Percentiles rank a stretch among this genome's conserved stretches.
Conservation (phyloP, 1,140 invertebrate species). For the Amphibalanus amphitrite region DNA sequence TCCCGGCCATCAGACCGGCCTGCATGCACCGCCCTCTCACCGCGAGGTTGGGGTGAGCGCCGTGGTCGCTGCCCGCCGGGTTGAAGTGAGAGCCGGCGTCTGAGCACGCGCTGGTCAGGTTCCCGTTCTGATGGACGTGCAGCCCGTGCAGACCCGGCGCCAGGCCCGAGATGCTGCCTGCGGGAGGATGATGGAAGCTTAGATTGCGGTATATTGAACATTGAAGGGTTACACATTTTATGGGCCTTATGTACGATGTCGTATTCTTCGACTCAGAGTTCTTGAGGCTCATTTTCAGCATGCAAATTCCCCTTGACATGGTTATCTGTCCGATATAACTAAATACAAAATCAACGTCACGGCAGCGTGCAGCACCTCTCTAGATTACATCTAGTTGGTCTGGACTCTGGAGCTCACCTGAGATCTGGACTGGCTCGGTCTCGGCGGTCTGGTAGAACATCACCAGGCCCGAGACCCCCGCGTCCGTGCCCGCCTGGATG, state of each 20-base stretch:
- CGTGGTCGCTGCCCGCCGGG: constrained; percentile 58
- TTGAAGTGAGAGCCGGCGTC: constrained; percentile 94
- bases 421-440: not conserved
- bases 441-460: not conserved
- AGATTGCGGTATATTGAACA: too few relatives aligned
- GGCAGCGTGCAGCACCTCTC: too few relatives aligned
- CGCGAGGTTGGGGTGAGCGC: constrained; percentile 48
- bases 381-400: too few relatives aligned
- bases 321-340: too few relatives aligned
- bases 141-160: constrained; percentile 66
- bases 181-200: constrained; percentile 19
- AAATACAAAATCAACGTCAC: too few relatives aligned
- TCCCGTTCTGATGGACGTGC: constrained; percentile 94
- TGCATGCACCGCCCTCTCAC: not conserved
- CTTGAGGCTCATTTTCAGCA: too few relatives aligned
- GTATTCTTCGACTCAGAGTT: too few relatives aligned
- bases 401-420: too few relatives aligned
- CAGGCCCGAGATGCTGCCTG: constrained; percentile 51
- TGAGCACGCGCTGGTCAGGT: constrained; percentile 89
- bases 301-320: too few relatives aligned
- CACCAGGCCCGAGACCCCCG: not conserved
- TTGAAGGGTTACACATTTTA: too few relatives aligned
- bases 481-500: not conserved
- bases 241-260: too few relatives aligned
- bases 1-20: too few relatives aligned